Conservation (phyloP, 2,113 vertebrate species). For the Festucalex cinctus region DNA sequence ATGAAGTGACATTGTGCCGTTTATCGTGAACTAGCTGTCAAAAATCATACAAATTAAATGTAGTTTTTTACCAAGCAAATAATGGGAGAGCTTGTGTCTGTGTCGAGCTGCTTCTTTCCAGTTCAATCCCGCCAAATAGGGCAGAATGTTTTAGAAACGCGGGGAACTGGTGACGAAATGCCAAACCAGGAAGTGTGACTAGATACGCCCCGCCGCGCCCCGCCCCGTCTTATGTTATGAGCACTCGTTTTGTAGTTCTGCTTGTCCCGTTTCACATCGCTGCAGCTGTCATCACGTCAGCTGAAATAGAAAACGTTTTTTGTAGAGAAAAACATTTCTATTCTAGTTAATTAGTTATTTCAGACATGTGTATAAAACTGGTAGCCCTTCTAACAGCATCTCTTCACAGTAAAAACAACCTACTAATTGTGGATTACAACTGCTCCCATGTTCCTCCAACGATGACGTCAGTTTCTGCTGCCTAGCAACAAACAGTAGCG, state of each 20-base stretch:
- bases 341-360: too few relatives aligned
- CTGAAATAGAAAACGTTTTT: not conserved
- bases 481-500: conserved; percentile 61
- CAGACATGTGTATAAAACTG: too few relatives aligned
- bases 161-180: conserved; percentile 47
- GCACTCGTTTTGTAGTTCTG: conserved; percentile 28
- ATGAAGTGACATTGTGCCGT: too few relatives aligned
- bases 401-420: too few relatives aligned
- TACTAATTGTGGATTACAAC: not conserved
- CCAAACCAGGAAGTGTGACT: conserved; percentile 25
- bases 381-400: too few relatives aligned
- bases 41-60: not conserved
- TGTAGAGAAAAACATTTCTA: not conserved
- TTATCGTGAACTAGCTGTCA: not conserved
- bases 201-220: not conserved
- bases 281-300: not conserved
- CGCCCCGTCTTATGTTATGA: not conserved
- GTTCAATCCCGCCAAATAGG: conserved; percentile 55
- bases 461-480: conserved; percentile 38
- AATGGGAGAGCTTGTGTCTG: not conserved
- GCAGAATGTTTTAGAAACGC: conserved; percentile 46
- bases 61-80: conserved; percentile 28
- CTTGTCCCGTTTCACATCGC: rapidly evolving
- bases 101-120: not conserved
- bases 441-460: not conserved